Conservation (phyloP, 2,888 invertebrate genomes). For the Amblyteles armatorius region DNA sequence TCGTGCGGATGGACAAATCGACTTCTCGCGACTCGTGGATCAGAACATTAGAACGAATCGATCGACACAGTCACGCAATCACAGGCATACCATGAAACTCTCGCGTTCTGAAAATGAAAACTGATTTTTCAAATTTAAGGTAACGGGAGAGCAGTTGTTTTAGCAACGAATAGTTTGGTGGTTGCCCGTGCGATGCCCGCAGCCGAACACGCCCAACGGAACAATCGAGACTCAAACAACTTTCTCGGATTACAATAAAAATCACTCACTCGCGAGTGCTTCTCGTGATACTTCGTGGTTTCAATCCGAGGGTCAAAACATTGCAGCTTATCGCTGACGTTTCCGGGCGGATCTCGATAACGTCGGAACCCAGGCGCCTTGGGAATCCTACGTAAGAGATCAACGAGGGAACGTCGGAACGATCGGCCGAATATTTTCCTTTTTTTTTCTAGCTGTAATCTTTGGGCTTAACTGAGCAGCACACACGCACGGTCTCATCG, state of each 20-base stretch:
- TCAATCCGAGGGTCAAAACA: neutral
- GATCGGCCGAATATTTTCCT: conserved; percentile 40
- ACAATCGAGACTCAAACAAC: conserved; percentile 5
- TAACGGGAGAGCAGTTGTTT: conserved; percentile 16
- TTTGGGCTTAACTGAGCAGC: conserved; percentile 17
- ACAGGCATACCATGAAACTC: conserved; percentile 24
- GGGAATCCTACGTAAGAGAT: conserved; percentile 59
- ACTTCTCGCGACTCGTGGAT: neutral
- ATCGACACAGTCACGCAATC: conserved; percentile 47
- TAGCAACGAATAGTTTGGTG: neutral
- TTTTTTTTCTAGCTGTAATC: neutral
- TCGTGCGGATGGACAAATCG: neutral
- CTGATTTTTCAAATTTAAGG: conserved; percentile 9
- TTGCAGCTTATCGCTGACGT: conserved; percentile 24
- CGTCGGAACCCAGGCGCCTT: conserved; percentile 68
- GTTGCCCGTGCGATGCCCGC: conserved; percentile 62
- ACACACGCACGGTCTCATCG: conserved; percentile 26
- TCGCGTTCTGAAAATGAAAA: conserved; percentile 1
- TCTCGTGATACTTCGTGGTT: neutral
- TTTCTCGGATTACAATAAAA: conserved; percentile 8
- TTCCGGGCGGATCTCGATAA: conserved; percentile 51
- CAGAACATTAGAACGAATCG: conserved; percentile 9
- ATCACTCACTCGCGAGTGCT: neutral
- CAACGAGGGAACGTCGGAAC: conserved; percentile 53
- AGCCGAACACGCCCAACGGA: conserved; percentile 38